phyloP scores from a whole-genome alignment of 2,113 vertebrate species.

The Antechinus flavipes region DNA sequence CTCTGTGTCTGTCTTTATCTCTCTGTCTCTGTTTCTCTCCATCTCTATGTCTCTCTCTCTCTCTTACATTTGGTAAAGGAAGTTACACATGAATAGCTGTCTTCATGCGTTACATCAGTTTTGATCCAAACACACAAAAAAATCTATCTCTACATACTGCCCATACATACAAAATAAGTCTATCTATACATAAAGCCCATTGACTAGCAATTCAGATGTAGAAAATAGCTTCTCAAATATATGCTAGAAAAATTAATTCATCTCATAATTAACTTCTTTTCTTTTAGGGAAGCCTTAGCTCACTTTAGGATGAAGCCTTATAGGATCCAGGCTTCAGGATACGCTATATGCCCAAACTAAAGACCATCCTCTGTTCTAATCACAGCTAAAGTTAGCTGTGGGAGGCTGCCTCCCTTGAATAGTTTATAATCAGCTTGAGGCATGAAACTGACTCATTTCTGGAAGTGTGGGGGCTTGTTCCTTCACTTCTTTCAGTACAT shows the following conservation, averaged over 20 bases:
- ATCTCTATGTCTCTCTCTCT: not conserved
- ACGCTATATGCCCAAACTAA: slow-evolving; percentile 60
- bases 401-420: slow-evolving; percentile 83
- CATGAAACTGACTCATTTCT: slow-evolving; percentile 83
- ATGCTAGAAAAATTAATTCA: not conserved
- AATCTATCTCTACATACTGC: not conserved
- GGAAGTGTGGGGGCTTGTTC: slow-evolving; percentile 82
- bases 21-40: too few relatives aligned
- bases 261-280: slow-evolving; percentile 1
- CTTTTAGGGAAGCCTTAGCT: slow-evolving; percentile 39
- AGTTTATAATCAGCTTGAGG: slow-evolving; percentile 85
- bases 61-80: not conserved
- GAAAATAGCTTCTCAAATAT: not conserved
- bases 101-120: not conserved
- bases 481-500: slow-evolving; percentile 77
- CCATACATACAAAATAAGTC: not conserved
- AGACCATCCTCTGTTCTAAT: slow-evolving; percentile 67
- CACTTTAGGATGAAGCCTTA: slow-evolving; percentile 49
- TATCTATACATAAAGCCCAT: too few relatives aligned
- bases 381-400: slow-evolving; percentile 82
- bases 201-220: not conserved
- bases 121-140: not conserved
- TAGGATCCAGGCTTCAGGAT: slow-evolving; percentile 2
- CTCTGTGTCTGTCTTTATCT: too few relatives aligned
- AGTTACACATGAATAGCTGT: not conserved